Percentiles rank a stretch among this genome's conserved stretches.
Conservation (phyloP, 2,888 invertebrate species). For the Hoplodrina ambigua region DNA sequence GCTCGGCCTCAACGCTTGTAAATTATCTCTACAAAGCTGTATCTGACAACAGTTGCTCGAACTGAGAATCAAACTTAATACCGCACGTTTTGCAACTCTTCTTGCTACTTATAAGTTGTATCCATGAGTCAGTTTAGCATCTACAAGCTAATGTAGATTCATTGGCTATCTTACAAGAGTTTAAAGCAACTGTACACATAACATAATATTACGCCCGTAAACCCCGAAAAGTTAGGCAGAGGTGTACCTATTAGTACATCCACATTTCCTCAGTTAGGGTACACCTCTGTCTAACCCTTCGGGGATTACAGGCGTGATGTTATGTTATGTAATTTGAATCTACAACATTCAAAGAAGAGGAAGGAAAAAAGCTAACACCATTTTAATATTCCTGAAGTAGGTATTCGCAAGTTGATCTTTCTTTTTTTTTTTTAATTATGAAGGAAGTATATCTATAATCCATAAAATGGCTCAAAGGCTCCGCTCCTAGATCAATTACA, state of each 20-base stretch:
- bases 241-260: no score
- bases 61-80: slow-evolving; percentile 34
- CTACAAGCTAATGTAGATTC: neutral
- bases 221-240: no score
- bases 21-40: slow-evolving; percentile 1
- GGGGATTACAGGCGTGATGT: no score
- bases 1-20: slow-evolving; percentile 17
- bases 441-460: slow-evolving; percentile 2
- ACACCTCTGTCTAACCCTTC: no score
- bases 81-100: slow-evolving; percentile 23
- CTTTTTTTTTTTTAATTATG: slow-evolving; percentile 9
- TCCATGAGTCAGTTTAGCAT: slow-evolving; percentile 20
- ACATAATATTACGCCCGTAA: no score
- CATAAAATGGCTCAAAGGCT: slow-evolving; percentile 39
- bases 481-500: slow-evolving; percentile 19
- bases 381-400: slow-evolving; percentile 6
- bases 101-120: slow-evolving; percentile 32
- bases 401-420: slow-evolving; percentile 14
- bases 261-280: no score
- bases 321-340: no score
- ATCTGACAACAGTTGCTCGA: slow-evolving; percentile 25
- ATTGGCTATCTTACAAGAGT: neutral
- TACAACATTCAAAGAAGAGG: no score
- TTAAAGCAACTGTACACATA: neutral
- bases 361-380: no score